Evolutionary conservation across 2,797 vertebrate species (phyloP), one percentile per base, ranked within the genome.

Genomic region (Pitangus sulphuratus): DNA sequence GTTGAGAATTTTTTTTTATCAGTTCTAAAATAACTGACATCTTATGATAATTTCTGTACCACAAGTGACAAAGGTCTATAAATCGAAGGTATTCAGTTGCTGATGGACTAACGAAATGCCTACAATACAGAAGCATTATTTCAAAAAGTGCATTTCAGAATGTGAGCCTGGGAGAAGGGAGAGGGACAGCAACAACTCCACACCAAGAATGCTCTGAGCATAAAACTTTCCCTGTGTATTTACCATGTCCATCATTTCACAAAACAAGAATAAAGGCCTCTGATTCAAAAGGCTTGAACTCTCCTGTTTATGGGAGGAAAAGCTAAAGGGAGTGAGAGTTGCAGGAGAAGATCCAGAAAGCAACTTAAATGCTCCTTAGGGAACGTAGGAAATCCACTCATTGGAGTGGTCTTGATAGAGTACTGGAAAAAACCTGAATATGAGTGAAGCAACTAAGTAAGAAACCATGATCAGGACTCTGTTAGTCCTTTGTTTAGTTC

Each of bases 351-450:
- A 74, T 37, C 56, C n/a, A 8, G 61, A 74, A 69, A 26, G 33
- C 25, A 66, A 76, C 8, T 8, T 28, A 25, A 77, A 5, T 22
- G 57, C 31, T 84, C 28, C 56, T 70, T 12, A 66, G 13, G 10
- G 33, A 79, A 37, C 45, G 42, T 4, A 50, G 35, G 57, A 58
- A 84, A 76, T 71, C 15, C 20, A 48, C 12, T 57, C 47, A 71
- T 1, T 48, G 39, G 20, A 60, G 28, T 10, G 15, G 12, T 26
- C 60, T 28, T 45, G 45, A 70, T 22, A 33, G 45, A 45, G 13
- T 15, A 16, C 26, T 42, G 16, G 26, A 66, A 53, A 66, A 92
- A 48, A 16, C 0, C 0, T 4, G 8, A 54, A 15, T 45, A 50
- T 4, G 20, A 61, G 22, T 12, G 26, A 62, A 84, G 24, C 37